Conservation (phyloP, 2,797 vertebrate species). For the Cryptoblepharus egeriae region DNA sequence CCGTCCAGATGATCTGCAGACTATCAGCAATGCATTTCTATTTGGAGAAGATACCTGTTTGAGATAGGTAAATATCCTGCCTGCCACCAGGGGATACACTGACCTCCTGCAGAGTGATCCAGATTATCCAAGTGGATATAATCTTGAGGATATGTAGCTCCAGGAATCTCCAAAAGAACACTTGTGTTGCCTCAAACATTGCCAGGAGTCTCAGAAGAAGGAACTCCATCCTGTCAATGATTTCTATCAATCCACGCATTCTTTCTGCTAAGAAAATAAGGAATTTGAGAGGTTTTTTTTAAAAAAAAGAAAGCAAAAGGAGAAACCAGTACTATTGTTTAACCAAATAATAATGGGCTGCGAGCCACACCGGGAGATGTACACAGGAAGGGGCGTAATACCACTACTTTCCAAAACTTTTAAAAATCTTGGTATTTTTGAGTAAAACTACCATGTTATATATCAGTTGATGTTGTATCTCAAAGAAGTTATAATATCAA, state of each 20-base stretch:
- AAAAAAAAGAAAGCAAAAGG: background rate
- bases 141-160: slow-evolving; percentile 83
- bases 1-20: too few species aligned
- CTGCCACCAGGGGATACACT: background rate
- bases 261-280: slow-evolving; percentile 20
- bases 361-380: too few species aligned
- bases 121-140: slow-evolving; percentile 77
- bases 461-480: too few species aligned
- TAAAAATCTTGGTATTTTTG: background rate
- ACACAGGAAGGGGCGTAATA: too few species aligned
- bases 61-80: too few species aligned
- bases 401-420: too few species aligned
- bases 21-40: too few species aligned
- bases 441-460: too few species aligned
- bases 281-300: background rate
- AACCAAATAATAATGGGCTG: too few species aligned
- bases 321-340: background rate
- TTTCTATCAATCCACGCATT: slow-evolving; percentile 72
- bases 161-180: slow-evolving; percentile 77
- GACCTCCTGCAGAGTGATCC: slow-evolving; percentile 82
- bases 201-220: slow-evolving; percentile 73
- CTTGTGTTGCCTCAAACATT: slow-evolving; percentile 71
- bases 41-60: too few species aligned
- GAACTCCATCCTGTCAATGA: slow-evolving; percentile 74
- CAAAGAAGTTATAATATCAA: too few species aligned